Conservation (phyloP, 53 echinoderm and acorn worm genomes). For the Antedon mediterranea region DNA sequence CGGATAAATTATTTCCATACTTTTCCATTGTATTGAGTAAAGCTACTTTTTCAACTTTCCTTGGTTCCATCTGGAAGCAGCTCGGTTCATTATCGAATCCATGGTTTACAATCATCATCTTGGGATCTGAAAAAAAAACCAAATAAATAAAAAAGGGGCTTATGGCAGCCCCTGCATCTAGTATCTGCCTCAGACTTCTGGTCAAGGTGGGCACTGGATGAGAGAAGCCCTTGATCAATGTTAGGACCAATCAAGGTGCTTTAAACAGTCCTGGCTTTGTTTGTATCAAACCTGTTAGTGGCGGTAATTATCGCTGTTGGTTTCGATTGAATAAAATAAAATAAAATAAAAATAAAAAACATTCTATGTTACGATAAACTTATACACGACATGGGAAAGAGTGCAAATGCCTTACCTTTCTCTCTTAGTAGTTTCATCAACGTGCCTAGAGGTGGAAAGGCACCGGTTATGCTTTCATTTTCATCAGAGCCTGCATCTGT, state of each 20-base stretch:
- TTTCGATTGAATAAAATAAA: too few relatives aligned
- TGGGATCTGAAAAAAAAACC: slow-evolving; percentile 22
- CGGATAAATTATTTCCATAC: slow-evolving; percentile 23
- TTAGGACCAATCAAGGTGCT: too few relatives aligned
- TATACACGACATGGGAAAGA: too few relatives aligned
- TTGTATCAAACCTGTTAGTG: too few relatives aligned
- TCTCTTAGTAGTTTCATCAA: slow-evolving; percentile 22
- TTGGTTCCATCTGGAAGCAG: slow-evolving; percentile 10
- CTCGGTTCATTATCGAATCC: neutral
- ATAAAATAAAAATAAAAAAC: too few relatives aligned
- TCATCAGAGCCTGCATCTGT: neutral
- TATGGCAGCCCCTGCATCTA: too few relatives aligned
- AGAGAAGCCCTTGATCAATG: too few relatives aligned
- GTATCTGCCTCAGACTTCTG: too few relatives aligned
- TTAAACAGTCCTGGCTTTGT: too few relatives aligned
- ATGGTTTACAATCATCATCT: slow-evolving; percentile 9
- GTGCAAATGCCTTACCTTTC: slow-evolving; percentile 23
- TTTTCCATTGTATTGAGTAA: slow-evolving; percentile 25
- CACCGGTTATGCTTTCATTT: slow-evolving; percentile 14
- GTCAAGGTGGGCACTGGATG: too few relatives aligned
- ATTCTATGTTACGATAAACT: too few relatives aligned
- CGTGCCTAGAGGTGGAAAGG: slow-evolving; percentile 38
- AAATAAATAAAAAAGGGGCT: neutral
- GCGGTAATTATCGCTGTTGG: too few relatives aligned
- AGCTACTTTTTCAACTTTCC: slow-evolving; percentile 28